Evolutionary conservation across 1,140 invertebrate species (phyloP).

Genomic region (Pantala flavescens): DNA sequence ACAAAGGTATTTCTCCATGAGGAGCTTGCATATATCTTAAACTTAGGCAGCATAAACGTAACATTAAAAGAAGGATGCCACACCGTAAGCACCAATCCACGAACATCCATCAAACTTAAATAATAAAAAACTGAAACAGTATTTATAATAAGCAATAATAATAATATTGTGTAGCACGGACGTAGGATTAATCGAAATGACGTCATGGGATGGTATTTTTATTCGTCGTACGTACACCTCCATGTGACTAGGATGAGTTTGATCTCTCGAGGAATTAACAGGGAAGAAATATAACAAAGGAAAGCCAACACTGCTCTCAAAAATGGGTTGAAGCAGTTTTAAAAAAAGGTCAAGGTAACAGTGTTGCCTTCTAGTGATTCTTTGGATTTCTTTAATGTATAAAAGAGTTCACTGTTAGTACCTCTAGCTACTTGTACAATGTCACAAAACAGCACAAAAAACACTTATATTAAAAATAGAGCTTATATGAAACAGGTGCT

Average conservation of each 20-base stretch:
- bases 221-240: conserved; percentile 5
- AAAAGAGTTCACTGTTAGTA: conserved; percentile 19
- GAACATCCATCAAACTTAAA: conserved; percentile 6
- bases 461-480: conserved; percentile 24
- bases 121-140: conserved; percentile 6
- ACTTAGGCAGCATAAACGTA: conserved; percentile 9
- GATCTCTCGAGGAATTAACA: conserved; percentile 11
- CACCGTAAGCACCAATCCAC: neutral
- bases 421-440: conserved; percentile 21
- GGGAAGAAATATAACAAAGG: conserved; percentile 12
- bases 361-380: conserved; percentile 19
- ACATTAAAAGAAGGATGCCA: conserved; percentile 5
- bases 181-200: neutral
- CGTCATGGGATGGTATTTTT: conserved; percentile 13
- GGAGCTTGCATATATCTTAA: conserved; percentile 1
- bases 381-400: conserved; percentile 21
- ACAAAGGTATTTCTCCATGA: conserved; percentile 12
- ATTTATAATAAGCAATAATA: conserved; percentile 9
- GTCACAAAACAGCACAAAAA: conserved; percentile 23
- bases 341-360: conserved; percentile 15
- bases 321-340: conserved; percentile 3
- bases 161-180: neutral
- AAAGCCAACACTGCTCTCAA: conserved; percentile 10
- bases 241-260: conserved; percentile 20
- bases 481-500: conserved; percentile 24